These are phyloP conservation scores for Hemithea aestivaria DNA, from an alignment of 2,888 invertebrate species.

Conservation along the genomic window DNA sequence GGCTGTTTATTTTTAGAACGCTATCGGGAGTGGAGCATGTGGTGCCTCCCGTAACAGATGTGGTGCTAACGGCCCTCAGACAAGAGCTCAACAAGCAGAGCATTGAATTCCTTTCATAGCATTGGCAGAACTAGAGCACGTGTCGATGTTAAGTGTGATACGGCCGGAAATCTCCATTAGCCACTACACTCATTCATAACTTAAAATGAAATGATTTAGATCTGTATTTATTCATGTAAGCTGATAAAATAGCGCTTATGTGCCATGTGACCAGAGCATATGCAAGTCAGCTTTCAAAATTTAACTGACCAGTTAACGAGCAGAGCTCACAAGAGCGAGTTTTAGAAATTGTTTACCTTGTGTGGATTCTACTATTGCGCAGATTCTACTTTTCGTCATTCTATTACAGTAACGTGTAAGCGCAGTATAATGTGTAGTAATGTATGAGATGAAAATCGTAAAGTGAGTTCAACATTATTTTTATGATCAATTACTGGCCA, in stretches of 20 bases:
- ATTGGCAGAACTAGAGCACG: slow-evolving; percentile 27
- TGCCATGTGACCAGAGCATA: background rate
- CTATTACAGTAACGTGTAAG: slow-evolving; percentile 12
- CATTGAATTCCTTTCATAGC: slow-evolving; percentile 36
- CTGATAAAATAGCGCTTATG: slow-evolving; percentile 9
- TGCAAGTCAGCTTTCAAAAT: slow-evolving; percentile 4
- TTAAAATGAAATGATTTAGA: slow-evolving; percentile 22
- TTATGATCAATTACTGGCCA: slow-evolving; percentile 37
- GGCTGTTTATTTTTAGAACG: slow-evolving; percentile 55
- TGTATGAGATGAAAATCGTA: slow-evolving; percentile 21
- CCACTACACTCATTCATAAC: slow-evolving; percentile 23
- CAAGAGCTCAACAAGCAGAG: slow-evolving; percentile 29
- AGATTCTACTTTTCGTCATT: slow-evolving; percentile 26
- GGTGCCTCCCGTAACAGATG: slow-evolving; percentile 52
- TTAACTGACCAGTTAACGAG: slow-evolving; percentile 8
- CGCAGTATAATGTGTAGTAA: background rate
- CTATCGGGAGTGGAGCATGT: slow-evolving; percentile 53
- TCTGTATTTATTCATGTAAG: slow-evolving; percentile 6
- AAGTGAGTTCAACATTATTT: slow-evolving; percentile 25
- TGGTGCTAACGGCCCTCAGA: slow-evolving; percentile 38
- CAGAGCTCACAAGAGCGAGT: slow-evolving; percentile 7
- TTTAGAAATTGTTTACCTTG: slow-evolving; percentile 12
- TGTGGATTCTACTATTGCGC: slow-evolving; percentile 19
- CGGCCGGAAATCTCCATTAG: slow-evolving; percentile 30
- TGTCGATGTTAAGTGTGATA: slow-evolving; percentile 22